Conservation (phyloP, 2,113 vertebrate genomes). For the Triplophysa tibetana region DNA sequence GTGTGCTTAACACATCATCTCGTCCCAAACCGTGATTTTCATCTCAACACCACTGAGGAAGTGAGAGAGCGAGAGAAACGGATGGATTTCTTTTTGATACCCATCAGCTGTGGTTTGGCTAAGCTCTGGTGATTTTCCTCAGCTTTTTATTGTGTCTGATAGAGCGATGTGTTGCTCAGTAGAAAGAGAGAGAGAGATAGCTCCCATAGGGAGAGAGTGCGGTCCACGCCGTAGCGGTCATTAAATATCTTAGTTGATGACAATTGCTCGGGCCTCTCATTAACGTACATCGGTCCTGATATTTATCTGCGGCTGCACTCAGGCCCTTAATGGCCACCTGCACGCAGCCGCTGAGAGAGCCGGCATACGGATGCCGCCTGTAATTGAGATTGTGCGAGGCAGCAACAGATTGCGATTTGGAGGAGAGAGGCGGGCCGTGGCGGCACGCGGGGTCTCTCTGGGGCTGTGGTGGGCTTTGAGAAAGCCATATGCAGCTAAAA, state of each 20-base stretch:
- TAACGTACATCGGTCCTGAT: constrained; percentile 7
- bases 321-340: neutral
- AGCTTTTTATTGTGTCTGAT: constrained; percentile 30
- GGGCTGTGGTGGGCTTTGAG: constrained; percentile 22
- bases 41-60: constrained; percentile 21
- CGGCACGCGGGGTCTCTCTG: neutral
- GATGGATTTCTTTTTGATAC: constrained; percentile 19
- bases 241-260: constrained; percentile 23
- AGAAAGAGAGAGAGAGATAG: neutral
- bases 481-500: constrained; percentile 41
- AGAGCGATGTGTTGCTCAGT: neutral
- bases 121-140: neutral
- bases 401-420: constrained; percentile 43
- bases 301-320: constrained; percentile 5
- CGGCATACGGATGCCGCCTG: constrained; percentile 5
- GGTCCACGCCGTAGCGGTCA: neutral
- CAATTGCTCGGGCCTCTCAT: neutral
- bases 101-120: constrained; percentile 16
- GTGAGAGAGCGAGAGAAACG: neutral
- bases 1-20: neutral
- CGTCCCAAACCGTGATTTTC: constrained; percentile 14
- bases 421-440: constrained; percentile 11
- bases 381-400: constrained; percentile 31
- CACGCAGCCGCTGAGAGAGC: neutral
- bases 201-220: neutral